phyloP scores from a whole-genome alignment of 2,888 invertebrate genomes.

The Drosophila cognata region DNA sequence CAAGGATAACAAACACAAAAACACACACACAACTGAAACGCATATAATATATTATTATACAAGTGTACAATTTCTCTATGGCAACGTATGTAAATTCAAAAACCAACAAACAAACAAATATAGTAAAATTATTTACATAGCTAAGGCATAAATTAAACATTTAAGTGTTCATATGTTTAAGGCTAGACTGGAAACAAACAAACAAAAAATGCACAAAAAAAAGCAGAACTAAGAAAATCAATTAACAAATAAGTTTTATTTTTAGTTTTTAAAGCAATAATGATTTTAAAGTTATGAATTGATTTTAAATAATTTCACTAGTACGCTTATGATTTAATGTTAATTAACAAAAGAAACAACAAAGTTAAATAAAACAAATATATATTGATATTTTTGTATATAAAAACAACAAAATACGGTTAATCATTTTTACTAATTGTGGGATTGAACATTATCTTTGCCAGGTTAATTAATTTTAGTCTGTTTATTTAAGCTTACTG shows the following conservation, averaged over 20 bases:
- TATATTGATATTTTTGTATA: conserved; percentile 61
- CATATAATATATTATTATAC: conserved; percentile 75
- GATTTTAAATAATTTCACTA: conserved; percentile 67
- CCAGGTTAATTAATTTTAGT: neutral
- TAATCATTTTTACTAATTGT: neutral
- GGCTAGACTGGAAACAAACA: conserved; percentile 54
- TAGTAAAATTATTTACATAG: conserved; percentile 46
- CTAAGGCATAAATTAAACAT: conserved; percentile 30
- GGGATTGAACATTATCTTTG: neutral
- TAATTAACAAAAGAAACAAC: conserved; percentile 46
- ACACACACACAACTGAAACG: conserved; percentile 44
- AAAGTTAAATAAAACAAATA: conserved; percentile 54
- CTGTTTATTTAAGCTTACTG: neutral
- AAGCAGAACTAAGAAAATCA: conserved; percentile 30
- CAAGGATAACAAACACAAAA: conserved; percentile 17
- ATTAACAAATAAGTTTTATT: conserved; percentile 51
- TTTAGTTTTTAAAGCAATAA: conserved; percentile 65
- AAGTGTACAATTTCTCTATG: conserved; percentile 53
- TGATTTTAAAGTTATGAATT: conserved; percentile 62
- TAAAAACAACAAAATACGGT: conserved; percentile 30
- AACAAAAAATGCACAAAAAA: conserved; percentile 40
- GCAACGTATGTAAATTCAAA: conserved; percentile 52
- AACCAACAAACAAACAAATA: conserved; percentile 40
- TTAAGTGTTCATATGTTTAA: conserved; percentile 72
- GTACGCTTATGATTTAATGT: conserved; percentile 81